Percentiles rank a stretch among this genome's conserved stretches.
phyloP scores from a whole-genome alignment of 2,113 vertebrate genomes.

The Cyanoramphus novaezelandiae region DNA sequence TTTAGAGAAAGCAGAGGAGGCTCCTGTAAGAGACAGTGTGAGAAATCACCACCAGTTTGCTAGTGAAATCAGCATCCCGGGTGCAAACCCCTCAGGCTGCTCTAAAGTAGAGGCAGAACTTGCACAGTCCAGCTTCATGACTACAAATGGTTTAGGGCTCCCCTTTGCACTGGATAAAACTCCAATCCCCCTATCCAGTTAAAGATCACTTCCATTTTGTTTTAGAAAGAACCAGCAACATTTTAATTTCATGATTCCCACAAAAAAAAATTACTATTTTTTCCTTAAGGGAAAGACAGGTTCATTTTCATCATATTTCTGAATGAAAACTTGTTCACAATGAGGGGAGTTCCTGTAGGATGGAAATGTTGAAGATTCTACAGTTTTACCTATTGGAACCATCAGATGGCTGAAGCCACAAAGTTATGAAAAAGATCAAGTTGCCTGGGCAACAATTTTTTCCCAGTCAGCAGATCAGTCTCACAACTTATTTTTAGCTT shows the following conservation, averaged over 20 bases:
- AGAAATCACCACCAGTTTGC: background rate
- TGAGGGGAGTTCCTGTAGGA: background rate
- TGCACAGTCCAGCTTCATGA: rapidly evolving
- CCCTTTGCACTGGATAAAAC: background rate
- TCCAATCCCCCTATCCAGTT: rapidly evolving
- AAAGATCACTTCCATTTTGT: background rate
- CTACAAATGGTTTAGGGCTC: background rate
- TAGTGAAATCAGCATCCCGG: background rate
- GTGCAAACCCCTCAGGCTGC: rapidly evolving
- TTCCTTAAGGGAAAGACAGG: background rate
- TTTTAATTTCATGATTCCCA: background rate
- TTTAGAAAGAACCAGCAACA: background rate
- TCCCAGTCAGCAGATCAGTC: slow-evolving; percentile 50
- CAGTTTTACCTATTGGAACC: background rate
- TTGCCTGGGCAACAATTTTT: slow-evolving; percentile 55
- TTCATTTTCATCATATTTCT: background rate
- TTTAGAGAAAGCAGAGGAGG: background rate
- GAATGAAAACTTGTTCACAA: background rate
- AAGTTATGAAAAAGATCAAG: slow-evolving; percentile 23
- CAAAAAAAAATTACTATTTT: background rate
- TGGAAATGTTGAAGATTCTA: background rate
- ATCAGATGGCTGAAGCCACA: background rate
- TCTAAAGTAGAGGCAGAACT: background rate
- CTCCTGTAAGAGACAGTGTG: rapidly evolving
- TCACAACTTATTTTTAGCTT: slow-evolving; percentile 44